phyloP scores from a whole-genome alignment of 2,797 vertebrate species.

The Sebastes ruberrimus region DNA sequence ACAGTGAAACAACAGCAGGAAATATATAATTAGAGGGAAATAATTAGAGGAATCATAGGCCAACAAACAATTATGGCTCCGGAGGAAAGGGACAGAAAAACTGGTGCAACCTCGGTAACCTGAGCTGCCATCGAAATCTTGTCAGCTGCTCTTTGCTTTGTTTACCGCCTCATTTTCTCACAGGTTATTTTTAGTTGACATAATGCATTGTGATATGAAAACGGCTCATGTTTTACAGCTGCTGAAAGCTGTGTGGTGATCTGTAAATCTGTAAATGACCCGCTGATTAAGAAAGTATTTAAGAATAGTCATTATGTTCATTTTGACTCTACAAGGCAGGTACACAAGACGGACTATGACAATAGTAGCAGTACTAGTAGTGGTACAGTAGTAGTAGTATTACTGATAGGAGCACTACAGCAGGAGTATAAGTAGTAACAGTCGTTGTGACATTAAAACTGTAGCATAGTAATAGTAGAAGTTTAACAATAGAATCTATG shows the following conservation, averaged over 20 bases:
- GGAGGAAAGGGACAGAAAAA: background rate
- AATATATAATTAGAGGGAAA: conserved; percentile 24
- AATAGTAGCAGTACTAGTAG: too few species aligned
- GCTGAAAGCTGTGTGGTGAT: too few species aligned
- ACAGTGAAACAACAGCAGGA: conserved; percentile 11
- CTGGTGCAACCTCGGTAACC: background rate
- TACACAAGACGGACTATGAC: background rate
- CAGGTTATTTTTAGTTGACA: background rate
- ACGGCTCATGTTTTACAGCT: background rate
- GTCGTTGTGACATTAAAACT: too few species aligned
- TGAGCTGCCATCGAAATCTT: conserved; percentile 4
- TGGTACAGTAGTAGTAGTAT: too few species aligned
- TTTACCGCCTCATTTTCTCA: conserved; percentile 3
- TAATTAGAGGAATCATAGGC: conserved; percentile 27
- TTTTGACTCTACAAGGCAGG: background rate
- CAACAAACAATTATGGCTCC: conserved; percentile 29
- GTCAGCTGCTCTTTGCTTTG: background rate
- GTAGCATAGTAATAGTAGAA: too few species aligned
- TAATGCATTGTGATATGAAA: background rate
- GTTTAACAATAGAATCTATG: too few species aligned
- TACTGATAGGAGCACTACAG: too few species aligned
- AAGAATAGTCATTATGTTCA: background rate
- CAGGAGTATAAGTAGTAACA: too few species aligned
- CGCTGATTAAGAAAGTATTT: too few species aligned
- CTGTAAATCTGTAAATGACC: too few species aligned